Base-by-base conservation (phyloP, 2,888 invertebrate species). In the Meloe dianella region DNA sequence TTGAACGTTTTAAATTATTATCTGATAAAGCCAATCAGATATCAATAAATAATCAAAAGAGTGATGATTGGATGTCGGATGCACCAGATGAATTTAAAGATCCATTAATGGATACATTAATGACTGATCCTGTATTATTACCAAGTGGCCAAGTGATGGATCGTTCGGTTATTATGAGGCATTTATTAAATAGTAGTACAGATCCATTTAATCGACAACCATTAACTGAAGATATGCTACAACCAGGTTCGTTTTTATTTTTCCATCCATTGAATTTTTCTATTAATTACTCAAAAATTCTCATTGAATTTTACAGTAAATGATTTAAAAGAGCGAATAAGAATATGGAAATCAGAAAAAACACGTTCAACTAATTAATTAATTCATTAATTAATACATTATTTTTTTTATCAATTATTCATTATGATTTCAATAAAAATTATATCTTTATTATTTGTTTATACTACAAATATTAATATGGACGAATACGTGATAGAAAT, bases 151-250 rank as follows among this genome's bases (percentile, higher is more conserved):
- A 81, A 77, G 89, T 97, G 27, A 97, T 98, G 96, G 97, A 98
- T 84, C 89, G 97, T 68, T 89, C 96, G 35, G 94, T 97, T 74
- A 98, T 98, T 70, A 89, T 95, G 80, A 89, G 97, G 71, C 98
- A 98, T 85, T 87, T 98, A 79, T 88, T 98, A 75, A 98, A 98
- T 85, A 97, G 97, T 78, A 93, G 92, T 78, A 98, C 97, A 0
- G 98, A 99, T 86, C 99, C 99, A 0, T 99, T 99, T 86, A 98
- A 97, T 84, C 88, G 99, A 68, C 97, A 97, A 83, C 93, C 94
- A 17, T 89, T 99, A 57, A 94, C 93, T 12, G 97, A 97, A 84
- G 96, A 96, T 78, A 95, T 97, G 90, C 87, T 99, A 61, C 89
- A 90, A 77, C 93, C 97, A 84, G 93, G 95, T 96, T 85, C 83